These are phyloP conservation scores for Glaucopsyche alexis DNA, from an alignment of 2,888 invertebrate species.

Conservation along the genomic window DNA sequence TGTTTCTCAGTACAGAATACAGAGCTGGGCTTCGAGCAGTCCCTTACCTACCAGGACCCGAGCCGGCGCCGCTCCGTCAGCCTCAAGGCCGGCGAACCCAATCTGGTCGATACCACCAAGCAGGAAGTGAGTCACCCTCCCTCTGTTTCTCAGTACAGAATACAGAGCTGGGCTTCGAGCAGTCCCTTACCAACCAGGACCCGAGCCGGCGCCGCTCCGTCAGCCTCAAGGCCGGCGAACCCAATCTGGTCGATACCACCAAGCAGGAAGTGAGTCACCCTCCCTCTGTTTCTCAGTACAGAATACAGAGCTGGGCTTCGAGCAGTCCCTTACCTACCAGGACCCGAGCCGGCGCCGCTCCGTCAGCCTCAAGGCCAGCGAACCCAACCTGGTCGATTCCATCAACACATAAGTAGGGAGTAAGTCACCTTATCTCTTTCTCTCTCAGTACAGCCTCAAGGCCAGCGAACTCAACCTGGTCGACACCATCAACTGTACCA, in stretches of 20 bases:
- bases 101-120: slow-evolving; percentile 61
- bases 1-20: no score
- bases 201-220: slow-evolving; percentile 84
- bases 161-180: slow-evolving; percentile 90
- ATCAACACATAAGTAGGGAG: no score
- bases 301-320: slow-evolving; percentile 91
- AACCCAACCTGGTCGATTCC: slow-evolving; percentile 66
- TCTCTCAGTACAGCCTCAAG: no score
- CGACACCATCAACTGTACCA: no score
- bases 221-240: slow-evolving; percentile 75
- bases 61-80: slow-evolving; percentile 84
- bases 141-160: no score
- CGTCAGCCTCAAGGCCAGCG: slow-evolving; percentile 78
- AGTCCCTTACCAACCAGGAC: slow-evolving; percentile 89
- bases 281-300: no score
- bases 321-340: slow-evolving; percentile 88
- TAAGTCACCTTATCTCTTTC: no score
- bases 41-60: slow-evolving; percentile 87
- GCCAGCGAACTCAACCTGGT: slow-evolving; percentile 73
- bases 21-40: slow-evolving; percentile 91
- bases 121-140: slow-evolving; percentile 58
- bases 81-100: slow-evolving; percentile 74
- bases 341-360: slow-evolving; percentile 86
- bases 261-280: slow-evolving; percentile 64
- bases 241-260: slow-evolving; percentile 60